phyloP scores from a whole-genome alignment of 2,888 invertebrate species.

The Camptogramma bilineatum region DNA sequence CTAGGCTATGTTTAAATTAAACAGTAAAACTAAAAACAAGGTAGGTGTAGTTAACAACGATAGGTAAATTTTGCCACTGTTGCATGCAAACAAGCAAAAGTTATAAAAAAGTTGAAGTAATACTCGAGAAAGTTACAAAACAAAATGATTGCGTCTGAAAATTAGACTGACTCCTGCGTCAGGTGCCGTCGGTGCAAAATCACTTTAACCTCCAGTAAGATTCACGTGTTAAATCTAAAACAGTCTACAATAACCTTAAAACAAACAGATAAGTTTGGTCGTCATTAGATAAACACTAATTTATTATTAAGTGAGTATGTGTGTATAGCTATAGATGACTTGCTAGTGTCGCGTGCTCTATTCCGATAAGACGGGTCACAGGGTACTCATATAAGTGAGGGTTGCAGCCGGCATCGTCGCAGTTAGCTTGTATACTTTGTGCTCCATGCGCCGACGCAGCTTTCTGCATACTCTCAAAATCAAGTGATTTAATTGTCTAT shows the following conservation, averaged over 20 bases:
- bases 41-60: too few species aligned
- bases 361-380: slow-evolving; percentile 74
- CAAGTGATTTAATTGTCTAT: slow-evolving; percentile 62
- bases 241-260: slow-evolving; percentile 13
- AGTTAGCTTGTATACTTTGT: slow-evolving; percentile 55
- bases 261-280: slow-evolving; percentile 18
- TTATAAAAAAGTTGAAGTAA: too few species aligned
- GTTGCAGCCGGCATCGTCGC: slow-evolving; percentile 52
- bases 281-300: slow-evolving; percentile 34
- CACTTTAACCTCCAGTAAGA: not conserved
- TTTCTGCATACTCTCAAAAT: slow-evolving; percentile 78
- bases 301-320: slow-evolving; percentile 31
- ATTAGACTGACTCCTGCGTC: not conserved
- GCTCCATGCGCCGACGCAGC: slow-evolving; percentile 70
- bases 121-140: too few species aligned
- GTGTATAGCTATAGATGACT: slow-evolving; percentile 51
- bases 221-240: slow-evolving; percentile 1
- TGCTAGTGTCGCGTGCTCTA: slow-evolving; percentile 73
- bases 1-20: too few species aligned
- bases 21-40: too few species aligned
- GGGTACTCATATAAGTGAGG: slow-evolving; percentile 71
- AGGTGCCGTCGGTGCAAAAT: not conserved
- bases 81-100: too few species aligned
- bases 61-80: too few species aligned
- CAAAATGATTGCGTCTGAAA: not conserved